Percentiles rank a stretch among this genome's conserved stretches.
These are phyloP conservation scores for Menura novaehollandiae DNA, from an alignment of 2,113 vertebrate species.

Conservation along the genomic window DNA sequence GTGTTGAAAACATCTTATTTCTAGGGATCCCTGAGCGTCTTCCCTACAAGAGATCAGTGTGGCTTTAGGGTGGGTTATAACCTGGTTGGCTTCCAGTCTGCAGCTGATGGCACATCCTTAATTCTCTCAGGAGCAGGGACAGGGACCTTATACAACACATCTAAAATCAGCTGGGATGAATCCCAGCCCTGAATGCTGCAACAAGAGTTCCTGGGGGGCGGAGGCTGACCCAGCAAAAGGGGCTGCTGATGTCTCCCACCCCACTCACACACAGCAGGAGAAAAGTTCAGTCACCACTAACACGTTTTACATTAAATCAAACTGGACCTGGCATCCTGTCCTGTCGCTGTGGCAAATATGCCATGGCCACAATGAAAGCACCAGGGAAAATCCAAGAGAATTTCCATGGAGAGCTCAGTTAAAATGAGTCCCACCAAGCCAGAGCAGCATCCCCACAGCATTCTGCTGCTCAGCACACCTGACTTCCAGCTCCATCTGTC, in stretches of 20 bases:
- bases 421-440: neutral
- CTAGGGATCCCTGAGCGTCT: neutral
- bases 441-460: neutral
- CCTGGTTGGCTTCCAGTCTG: neutral
- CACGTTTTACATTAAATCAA: neutral
- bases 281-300: neutral
- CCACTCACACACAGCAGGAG: neutral
- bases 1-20: neutral
- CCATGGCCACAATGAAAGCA: fast-evolving
- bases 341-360: neutral
- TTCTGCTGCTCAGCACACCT: neutral
- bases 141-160: neutral
- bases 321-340: neutral
- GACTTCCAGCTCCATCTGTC: neutral
- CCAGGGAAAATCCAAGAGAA: neutral
- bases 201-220: neutral
- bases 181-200: neutral
- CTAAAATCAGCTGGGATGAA: neutral
- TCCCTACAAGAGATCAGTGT: neutral
- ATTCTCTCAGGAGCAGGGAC: neutral
- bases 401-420: neutral
- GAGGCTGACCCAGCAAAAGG: neutral
- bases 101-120: neutral
- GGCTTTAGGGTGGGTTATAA: neutral
- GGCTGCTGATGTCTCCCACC: neutral